Evolutionary conservation across 2,113 vertebrate genomes (phyloP).

Genomic region (Oncorhynchus mykiss): DNA sequence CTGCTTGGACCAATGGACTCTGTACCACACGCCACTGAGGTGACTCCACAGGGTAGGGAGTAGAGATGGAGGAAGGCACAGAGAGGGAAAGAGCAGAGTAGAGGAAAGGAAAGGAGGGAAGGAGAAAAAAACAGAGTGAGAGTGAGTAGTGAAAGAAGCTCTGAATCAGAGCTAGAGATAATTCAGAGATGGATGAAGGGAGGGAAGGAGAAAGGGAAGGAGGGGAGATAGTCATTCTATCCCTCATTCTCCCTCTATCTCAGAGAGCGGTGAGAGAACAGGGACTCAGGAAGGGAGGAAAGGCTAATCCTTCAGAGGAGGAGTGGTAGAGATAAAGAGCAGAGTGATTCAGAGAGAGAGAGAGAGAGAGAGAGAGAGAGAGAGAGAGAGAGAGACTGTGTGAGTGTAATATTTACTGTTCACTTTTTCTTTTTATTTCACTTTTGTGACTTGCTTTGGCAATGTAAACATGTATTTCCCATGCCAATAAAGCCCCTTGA

Average conservation of each 20-base stretch:
- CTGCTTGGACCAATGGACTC: slow-evolving; percentile 14
- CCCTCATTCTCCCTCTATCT: not conserved
- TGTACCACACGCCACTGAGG: not conserved
- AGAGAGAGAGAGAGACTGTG: too few species aligned
- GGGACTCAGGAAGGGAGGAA: not conserved
- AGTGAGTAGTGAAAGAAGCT: slow-evolving; percentile 7
- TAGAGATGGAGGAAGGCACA: not conserved
- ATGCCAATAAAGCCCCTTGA: too few species aligned
- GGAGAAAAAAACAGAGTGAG: slow-evolving; percentile 9
- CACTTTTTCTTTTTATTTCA: too few species aligned
- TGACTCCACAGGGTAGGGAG: not conserved
- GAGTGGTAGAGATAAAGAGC: not conserved
- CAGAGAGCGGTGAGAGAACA: not conserved
- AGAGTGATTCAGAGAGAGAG: not conserved
- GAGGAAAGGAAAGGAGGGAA: not conserved
- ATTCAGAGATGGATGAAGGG: not conserved
- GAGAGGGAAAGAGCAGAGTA: not conserved
- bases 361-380: too few species aligned
- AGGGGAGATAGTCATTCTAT: not conserved
- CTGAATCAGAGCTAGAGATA: not conserved
- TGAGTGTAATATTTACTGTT: too few species aligned
- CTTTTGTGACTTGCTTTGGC: too few species aligned
- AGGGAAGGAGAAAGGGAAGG: not conserved
- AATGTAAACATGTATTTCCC: too few species aligned
- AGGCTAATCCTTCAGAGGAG: not conserved